phyloP scores from a whole-genome alignment of 2,888 invertebrate genomes.

The Andrena flavipes region DNA sequence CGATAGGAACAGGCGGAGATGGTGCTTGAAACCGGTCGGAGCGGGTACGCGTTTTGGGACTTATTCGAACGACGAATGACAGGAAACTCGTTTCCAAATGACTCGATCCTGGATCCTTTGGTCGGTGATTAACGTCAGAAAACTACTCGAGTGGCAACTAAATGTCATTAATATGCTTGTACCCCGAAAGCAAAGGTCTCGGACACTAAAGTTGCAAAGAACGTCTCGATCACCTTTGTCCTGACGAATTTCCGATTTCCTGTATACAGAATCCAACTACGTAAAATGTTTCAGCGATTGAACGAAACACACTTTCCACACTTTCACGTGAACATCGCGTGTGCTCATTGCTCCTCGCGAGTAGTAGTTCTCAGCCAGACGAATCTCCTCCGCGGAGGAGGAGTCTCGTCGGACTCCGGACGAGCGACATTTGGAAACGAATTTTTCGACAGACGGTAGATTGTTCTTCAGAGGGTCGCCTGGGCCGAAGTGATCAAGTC shows the following conservation, averaged over 20 bases:
- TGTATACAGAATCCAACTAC: not conserved
- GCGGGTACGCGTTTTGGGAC: not conserved
- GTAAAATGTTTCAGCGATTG: not conserved
- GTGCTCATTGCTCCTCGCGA: not conserved
- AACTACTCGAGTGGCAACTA: not conserved
- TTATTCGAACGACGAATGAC: conserved; percentile 26
- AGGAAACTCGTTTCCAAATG: conserved; percentile 30
- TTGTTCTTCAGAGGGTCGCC: conserved; percentile 79
- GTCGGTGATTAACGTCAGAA: not conserved
- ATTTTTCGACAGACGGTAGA: conserved; percentile 24
- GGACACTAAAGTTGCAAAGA: no score
- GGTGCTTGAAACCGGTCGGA: conserved; percentile 1
- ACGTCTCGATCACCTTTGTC: no score
- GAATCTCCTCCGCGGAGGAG: not conserved
- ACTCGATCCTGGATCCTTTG: not conserved
- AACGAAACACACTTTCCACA: not conserved
- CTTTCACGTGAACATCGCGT: not conserved
- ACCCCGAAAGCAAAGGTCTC: no score
- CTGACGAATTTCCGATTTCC: no score
- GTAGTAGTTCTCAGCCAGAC: not conserved
- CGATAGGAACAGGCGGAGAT: conserved; percentile 42
- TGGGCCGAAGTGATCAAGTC: conserved; percentile 82
- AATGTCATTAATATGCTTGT: no score
- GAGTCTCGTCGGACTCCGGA: not conserved
- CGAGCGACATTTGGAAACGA: conserved; percentile 33